These are phyloP conservation scores for Gandaritis pyraliata DNA, from an alignment of 2,888 invertebrate species.

Conservation along the genomic window DNA sequence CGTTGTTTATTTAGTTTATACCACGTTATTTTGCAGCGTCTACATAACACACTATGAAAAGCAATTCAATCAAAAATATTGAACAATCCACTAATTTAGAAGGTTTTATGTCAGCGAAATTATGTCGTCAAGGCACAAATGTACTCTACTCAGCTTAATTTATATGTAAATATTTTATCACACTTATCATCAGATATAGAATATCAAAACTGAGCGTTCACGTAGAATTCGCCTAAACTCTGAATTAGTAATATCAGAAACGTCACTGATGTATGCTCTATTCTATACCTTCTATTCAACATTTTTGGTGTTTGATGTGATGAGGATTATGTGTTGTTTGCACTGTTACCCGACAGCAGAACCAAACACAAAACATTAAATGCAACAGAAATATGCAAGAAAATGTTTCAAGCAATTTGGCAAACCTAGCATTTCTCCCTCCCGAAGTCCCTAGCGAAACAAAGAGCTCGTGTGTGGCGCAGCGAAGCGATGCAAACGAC, in stretches of 20 bases:
- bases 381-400: background rate
- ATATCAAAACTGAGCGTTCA: too few species aligned
- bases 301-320: too few species aligned
- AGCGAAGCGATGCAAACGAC: slow-evolving; percentile 52
- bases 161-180: too few species aligned
- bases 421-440: background rate
- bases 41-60: slow-evolving; percentile 43
- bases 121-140: too few species aligned
- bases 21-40: slow-evolving; percentile 54
- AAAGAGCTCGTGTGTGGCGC: slow-evolving; percentile 40
- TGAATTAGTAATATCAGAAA: too few species aligned
- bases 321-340: too few species aligned
- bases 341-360: too few species aligned
- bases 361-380: background rate
- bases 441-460: slow-evolving; percentile 5
- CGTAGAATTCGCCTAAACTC: too few species aligned
- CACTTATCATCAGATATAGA: too few species aligned
- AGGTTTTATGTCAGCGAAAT: background rate
- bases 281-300: too few species aligned
- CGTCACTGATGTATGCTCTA: too few species aligned
- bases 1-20: slow-evolving; percentile 71
- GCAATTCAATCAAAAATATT: slow-evolving; percentile 24
- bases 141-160: too few species aligned
- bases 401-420: slow-evolving; percentile 1
- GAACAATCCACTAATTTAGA: background rate